These are phyloP conservation scores for Drosophila parthenogenetica DNA, from an alignment of 2,888 invertebrate genomes.

Conservation along the genomic window DNA sequence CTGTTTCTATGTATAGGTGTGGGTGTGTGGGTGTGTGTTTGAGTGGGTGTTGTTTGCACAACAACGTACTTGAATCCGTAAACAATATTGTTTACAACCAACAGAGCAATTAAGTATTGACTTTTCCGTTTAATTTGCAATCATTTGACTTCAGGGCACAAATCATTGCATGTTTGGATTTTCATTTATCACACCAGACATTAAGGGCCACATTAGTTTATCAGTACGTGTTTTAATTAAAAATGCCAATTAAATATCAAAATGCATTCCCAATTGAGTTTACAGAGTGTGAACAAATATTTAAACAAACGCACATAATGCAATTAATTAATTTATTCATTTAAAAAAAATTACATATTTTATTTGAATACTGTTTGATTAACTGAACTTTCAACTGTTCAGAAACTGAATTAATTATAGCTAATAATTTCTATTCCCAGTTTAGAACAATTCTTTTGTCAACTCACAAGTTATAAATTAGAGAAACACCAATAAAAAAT, in stretches of 20 bases:
- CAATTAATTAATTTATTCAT: no score
- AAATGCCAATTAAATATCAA: constrained; percentile 12
- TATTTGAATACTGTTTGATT: no score
- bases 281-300: no score
- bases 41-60: constrained; percentile 5
- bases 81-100: constrained; percentile 52
- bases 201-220: constrained; percentile 1
- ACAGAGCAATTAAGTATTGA: constrained; percentile 55
- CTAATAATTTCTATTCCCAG: no score
- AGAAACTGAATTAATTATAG: no score
- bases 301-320: no score
- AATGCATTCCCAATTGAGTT: not conserved
- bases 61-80: constrained; percentile 35
- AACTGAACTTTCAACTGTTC: no score
- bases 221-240: not conserved
- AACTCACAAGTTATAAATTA: not conserved
- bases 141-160: constrained; percentile 11
- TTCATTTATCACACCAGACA: constrained; percentile 22
- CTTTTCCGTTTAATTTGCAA: constrained; percentile 50
- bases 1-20: not conserved
- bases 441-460: no score
- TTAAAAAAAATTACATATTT: no score
- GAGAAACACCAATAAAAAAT: not conserved
- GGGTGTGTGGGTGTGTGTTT: not conserved
- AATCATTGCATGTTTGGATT: constrained; percentile 2